Evolutionary conservation across 1,140 invertebrate species (phyloP), one percentile per base, ranked within the genome.

Genomic region (Bradysia coprophila): DNA sequence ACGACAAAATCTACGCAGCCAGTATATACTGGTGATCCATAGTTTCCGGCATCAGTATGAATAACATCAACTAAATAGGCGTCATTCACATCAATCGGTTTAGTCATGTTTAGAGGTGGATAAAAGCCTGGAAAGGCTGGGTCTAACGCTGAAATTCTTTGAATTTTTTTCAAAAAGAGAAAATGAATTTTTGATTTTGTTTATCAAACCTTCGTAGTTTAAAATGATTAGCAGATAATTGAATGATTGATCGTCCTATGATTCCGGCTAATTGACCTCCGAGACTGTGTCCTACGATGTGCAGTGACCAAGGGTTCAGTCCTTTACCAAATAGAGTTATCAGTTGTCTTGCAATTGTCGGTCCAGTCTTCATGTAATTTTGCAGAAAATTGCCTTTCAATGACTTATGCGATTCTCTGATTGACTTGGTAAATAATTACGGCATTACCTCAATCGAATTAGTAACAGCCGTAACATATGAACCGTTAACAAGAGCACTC

Each of bases 221-320:
- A n/a, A n/a, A n/a, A n/a, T 40, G 52, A 16, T 50, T 49, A 23
- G 51, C 50, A 19, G 49, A 49, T 4, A 52, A 46, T 10, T 51
- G 52, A 18, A 51, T 48, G 4, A 69, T 45, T 42, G 59, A 59
- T 19, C 57, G 57, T 0, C 76, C 78, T 1, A 76, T 64, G 39
- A 73, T 70, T 1, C 78, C 79, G 2, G 78, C 71, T 21, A 83
- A 65, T 43, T 86, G 81, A 4, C 75, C 76, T 1, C 82, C 82
- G 24, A 86, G 57, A 5, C 79, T 83, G 53, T 83, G 81, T 0
- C 77, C 81, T 24, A 86, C 66, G 3, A 85, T 53, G 52, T 86
- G 81, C 11, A 77, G 59, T 13, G 56, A 59, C 0, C 63, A 46
- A 21, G 55, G 39, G 15, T 65, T 49, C 20, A 64, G 38, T 3